phyloP scores from a whole-genome alignment of 2,113 vertebrate species.

The Mixornis gularis region DNA sequence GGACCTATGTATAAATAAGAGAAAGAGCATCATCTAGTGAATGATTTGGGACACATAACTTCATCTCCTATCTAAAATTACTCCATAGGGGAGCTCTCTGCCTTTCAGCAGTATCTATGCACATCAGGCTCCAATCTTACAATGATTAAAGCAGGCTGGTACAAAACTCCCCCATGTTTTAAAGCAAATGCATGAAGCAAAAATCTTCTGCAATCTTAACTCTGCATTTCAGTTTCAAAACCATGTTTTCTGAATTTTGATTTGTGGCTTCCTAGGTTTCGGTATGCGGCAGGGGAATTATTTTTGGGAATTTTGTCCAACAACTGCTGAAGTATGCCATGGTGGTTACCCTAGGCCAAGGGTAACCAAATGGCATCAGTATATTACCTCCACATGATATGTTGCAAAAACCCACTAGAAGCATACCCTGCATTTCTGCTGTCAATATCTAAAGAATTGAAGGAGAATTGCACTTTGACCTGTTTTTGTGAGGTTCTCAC shows the following conservation, averaged over 20 bases:
- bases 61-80: background rate
- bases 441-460: fast-evolving
- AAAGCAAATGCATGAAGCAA: background rate
- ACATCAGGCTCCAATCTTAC: background rate
- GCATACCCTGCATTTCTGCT: background rate
- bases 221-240: background rate
- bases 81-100: background rate
- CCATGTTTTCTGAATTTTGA: background rate
- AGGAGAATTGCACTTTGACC: background rate
- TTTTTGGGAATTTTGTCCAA: background rate
- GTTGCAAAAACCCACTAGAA: background rate
- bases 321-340: background rate
- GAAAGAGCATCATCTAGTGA: constrained; percentile 5
- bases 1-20: background rate
- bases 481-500: background rate
- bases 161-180: background rate
- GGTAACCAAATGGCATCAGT: background rate
- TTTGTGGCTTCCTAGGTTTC: background rate
- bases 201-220: background rate
- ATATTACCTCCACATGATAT: background rate
- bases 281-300: fast-evolving
- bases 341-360: fast-evolving
- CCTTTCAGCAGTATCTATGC: background rate
- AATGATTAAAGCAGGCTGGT: background rate
- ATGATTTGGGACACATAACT: background rate